phyloP scores from a whole-genome alignment of 2,113 vertebrate genomes.

The Hymenochirus boettgeri region DNA sequence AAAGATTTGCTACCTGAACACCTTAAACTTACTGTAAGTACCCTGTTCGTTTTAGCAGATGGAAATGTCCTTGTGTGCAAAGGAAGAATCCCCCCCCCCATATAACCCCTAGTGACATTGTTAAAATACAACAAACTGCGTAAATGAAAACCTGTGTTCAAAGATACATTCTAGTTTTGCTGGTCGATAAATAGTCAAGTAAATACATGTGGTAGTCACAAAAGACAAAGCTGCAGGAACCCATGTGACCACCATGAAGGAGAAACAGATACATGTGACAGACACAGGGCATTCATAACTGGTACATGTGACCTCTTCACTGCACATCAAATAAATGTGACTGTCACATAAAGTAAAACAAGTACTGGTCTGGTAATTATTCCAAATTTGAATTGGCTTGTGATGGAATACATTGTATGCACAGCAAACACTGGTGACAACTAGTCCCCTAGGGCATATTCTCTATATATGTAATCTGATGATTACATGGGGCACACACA shows the following conservation, averaged over 20 bases:
- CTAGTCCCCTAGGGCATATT: neutral
- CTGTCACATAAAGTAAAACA: neutral
- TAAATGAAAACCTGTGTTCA: too few species aligned
- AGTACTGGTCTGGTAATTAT: neutral
- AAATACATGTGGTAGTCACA: too few species aligned
- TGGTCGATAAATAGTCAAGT: neutral
- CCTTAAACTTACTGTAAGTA: slow-evolving; percentile 93
- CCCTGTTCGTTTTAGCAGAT: too few species aligned
- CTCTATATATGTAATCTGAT: neutral
- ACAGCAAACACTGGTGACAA: neutral
- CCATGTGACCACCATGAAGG: neutral
- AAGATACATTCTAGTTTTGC: too few species aligned
- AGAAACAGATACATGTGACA: slow-evolving; percentile 24
- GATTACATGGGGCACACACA: too few species aligned
- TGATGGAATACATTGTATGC: neutral
- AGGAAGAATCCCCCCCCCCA: too few species aligned
- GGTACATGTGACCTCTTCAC: slow-evolving; percentile 15
- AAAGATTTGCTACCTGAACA: slow-evolving; percentile 95
- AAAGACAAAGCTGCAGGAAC: neutral
- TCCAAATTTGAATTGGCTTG: neutral
- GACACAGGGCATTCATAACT: neutral
- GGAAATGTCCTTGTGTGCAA: too few species aligned
- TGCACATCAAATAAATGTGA: neutral
- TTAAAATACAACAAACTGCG: too few species aligned
- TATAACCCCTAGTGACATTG: too few species aligned